phyloP scores from a whole-genome alignment of 2,113 vertebrate genomes.

The Asarcornis scutulata region DNA sequence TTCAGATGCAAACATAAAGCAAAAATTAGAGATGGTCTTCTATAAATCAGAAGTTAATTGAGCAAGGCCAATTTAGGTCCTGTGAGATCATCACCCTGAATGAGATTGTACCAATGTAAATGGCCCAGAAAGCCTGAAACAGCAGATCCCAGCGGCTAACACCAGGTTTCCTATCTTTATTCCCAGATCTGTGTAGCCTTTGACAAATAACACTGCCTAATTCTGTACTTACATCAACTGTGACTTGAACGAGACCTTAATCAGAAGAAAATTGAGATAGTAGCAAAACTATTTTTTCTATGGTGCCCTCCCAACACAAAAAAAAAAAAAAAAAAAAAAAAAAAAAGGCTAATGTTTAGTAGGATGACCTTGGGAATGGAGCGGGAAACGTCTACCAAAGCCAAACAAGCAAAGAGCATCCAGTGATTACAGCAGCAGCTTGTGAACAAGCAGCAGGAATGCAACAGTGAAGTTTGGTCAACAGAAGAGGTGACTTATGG shows the following conservation, averaged over 20 bases:
- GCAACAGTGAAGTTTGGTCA: not conserved
- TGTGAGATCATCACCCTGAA: not conserved
- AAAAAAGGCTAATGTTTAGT: no score
- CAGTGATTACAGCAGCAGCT: not conserved
- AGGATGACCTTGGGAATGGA: not conserved
- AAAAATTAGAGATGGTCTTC: not conserved
- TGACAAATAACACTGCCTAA: not conserved
- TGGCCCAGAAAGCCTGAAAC: not conserved
- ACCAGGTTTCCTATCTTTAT: not conserved
- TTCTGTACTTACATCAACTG: not conserved
- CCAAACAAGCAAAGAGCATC: not conserved
- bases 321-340: no score
- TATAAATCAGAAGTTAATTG: constrained; percentile 18
- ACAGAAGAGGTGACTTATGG: not conserved
- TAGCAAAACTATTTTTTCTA: not conserved
- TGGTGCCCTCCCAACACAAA: not conserved
- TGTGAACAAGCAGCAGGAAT: not conserved
- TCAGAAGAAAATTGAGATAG: not conserved
- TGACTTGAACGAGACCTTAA: not conserved
- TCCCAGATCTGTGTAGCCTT: not conserved
- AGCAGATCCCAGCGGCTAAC: not conserved
- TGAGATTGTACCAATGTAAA: not conserved
- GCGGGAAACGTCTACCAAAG: not conserved
- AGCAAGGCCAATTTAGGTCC: not conserved
- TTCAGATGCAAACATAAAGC: not conserved